A percentile compares a stretch with the other conserved stretches of the same genome.
Conservation (phyloP, 2,888 invertebrate genomes). For the Dysmachus trigonus region DNA sequence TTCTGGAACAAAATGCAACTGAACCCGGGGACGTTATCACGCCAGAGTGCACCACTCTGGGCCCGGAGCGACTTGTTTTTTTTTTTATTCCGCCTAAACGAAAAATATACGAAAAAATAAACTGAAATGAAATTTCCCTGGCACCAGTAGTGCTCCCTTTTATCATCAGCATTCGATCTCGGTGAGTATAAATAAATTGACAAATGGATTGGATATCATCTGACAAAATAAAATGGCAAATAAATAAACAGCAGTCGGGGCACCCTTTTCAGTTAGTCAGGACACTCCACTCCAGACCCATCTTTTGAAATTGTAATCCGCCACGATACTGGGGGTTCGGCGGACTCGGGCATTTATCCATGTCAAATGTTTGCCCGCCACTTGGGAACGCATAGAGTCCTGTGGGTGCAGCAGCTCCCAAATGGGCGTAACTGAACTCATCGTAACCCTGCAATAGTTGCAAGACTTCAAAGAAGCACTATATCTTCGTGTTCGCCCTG, state of each 20-base stretch:
- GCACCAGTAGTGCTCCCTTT: neutral
- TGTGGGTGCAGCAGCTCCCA: neutral
- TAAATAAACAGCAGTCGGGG: constrained; percentile 39
- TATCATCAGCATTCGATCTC: neutral
- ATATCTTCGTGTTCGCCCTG: neutral
- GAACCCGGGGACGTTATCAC: neutral
- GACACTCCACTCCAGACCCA: constrained; percentile 2
- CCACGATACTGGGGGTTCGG: constrained; percentile 11
- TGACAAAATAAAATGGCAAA: constrained; percentile 49
- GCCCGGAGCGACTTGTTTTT: neutral
- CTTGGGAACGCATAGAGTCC: neutral
- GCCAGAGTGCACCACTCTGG: neutral
- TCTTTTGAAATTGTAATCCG: constrained; percentile 33
- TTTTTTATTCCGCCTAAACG: neutral
- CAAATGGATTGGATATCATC: constrained; percentile 51
- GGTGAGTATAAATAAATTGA: constrained; percentile 48
- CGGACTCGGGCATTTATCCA: constrained; percentile 23
- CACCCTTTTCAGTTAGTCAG: constrained; percentile 12
- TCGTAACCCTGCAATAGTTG: neutral
- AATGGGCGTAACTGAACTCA: neutral
- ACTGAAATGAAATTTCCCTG: constrained; percentile 8
- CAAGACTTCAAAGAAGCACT: constrained; percentile 14
- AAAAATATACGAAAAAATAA: constrained; percentile 1
- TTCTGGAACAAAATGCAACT: constrained; percentile 12
- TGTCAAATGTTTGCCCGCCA: constrained; percentile 29